Percentiles rank a stretch among this genome's conserved stretches.
Evolutionary conservation across 2,113 vertebrate species (phyloP).

Genomic region (Papio anubis): DNA sequence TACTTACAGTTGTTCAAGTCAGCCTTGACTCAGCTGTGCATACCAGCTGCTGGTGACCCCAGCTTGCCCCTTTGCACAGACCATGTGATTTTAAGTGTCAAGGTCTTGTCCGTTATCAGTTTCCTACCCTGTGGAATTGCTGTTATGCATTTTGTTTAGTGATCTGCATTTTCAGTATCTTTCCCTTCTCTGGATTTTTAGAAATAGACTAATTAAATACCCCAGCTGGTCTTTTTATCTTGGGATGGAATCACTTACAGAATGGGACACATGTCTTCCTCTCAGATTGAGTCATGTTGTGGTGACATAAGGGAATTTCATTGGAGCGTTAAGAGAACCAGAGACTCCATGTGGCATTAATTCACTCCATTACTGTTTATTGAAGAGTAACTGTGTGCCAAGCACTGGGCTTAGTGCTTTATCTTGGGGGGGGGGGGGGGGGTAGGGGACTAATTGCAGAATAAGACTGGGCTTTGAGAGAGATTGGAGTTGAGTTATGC

Average conservation of each 20-base stretch:
- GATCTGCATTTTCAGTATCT: not conserved
- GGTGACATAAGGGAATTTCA: slow-evolving; percentile 26
- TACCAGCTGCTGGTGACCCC: not conserved
- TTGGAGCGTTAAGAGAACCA: not conserved
- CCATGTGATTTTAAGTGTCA: not conserved
- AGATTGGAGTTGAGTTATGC: not conserved
- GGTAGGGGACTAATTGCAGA: not conserved
- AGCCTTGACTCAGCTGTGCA: not conserved
- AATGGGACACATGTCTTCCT: not conserved
- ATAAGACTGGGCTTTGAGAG: not conserved
- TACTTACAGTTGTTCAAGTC: not conserved
- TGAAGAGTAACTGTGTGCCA: not conserved
- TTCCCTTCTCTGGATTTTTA: not conserved
- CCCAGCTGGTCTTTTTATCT: not conserved
- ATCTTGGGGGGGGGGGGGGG: not conserved
- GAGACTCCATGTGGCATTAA: not conserved
- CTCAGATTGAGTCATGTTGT: not conserved
- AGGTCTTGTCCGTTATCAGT: not conserved
- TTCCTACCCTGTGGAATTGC: not conserved
- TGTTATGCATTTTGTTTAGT: not conserved
- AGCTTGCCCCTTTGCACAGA: not conserved
- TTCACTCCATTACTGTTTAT: not conserved
- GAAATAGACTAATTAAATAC: not conserved
- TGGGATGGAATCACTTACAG: slow-evolving; percentile 43
- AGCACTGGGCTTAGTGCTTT: not conserved